These are phyloP conservation scores for Cyclina sinensis DNA, from an alignment of 1,140 invertebrate species.

Conservation along the genomic window DNA sequence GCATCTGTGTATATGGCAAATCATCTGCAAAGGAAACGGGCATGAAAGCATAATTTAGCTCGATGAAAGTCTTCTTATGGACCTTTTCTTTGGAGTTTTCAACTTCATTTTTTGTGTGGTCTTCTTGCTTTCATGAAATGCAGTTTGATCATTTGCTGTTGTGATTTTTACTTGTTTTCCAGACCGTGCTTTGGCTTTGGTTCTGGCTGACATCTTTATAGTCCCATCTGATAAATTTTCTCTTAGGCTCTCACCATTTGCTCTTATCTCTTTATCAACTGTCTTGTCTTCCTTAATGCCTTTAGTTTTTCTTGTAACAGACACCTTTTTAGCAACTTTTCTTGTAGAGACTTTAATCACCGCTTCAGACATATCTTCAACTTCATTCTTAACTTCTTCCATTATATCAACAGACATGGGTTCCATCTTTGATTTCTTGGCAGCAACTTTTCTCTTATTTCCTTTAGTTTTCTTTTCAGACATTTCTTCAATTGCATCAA, in stretches of 20 bases:
- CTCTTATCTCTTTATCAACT: not conserved
- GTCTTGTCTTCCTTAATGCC: not conserved
- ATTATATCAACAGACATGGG: too few species aligned
- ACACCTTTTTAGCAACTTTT: not conserved
- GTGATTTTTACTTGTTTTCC: too few species aligned
- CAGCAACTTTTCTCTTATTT: not conserved
- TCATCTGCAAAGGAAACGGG: too few species aligned
- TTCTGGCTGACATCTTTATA: not conserved
- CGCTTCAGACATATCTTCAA: not conserved
- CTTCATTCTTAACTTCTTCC: not conserved
- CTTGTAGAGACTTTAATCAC: not conserved
- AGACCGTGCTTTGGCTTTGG: not conserved
- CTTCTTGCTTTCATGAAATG: not conserved
- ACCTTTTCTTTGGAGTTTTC: not conserved
- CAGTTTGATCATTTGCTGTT: not conserved
- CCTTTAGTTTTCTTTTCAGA: not conserved
- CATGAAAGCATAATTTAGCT: too few species aligned
- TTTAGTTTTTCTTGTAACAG: too few species aligned
- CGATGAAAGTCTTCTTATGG: not conserved
- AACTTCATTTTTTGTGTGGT: not conserved
- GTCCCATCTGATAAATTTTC: not conserved
- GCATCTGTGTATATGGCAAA: too few species aligned
- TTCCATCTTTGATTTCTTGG: not conserved
- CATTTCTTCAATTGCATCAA: conserved; percentile 17
- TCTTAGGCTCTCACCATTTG: not conserved